Evolutionary conservation across 2,113 vertebrate species (phyloP).

Genomic region (Limanda limanda): DNA sequence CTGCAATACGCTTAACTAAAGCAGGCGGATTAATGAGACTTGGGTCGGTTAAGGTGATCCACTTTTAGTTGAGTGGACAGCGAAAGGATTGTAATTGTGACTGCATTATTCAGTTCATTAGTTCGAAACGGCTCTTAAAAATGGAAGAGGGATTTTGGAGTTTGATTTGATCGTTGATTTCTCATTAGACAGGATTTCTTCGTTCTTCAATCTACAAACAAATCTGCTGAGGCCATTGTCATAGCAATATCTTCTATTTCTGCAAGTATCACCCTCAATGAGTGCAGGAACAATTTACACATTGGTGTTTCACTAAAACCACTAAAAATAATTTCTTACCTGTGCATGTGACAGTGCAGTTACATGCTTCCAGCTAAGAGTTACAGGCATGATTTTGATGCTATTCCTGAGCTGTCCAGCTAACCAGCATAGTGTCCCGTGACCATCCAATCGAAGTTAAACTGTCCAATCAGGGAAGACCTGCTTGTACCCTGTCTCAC

Average conservation of each 20-base stretch:
- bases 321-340: neutral
- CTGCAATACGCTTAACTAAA: slow-evolving; percentile 37
- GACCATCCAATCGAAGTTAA: neutral
- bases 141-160: neutral
- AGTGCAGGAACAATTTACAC: neutral
- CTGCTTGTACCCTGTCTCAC: neutral
- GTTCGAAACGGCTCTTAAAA: neutral
- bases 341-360: neutral
- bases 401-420: neutral
- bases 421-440: neutral
- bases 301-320: neutral
- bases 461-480: neutral
- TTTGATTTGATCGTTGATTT: slow-evolving; percentile 12
- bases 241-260: neutral
- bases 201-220: neutral
- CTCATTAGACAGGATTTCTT: neutral
- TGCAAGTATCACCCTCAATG: neutral
- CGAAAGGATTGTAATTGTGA: neutral
- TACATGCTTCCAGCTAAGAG: neutral
- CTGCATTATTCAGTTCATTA: neutral
- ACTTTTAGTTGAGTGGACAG: slow-evolving; percentile 16
- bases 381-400: neutral
- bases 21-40: slow-evolving; percentile 19
- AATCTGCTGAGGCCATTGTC: too few relatives aligned
- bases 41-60: slow-evolving; percentile 19